Conservation (phyloP, 2,797 vertebrate genomes). For the Danio kyathit region DNA sequence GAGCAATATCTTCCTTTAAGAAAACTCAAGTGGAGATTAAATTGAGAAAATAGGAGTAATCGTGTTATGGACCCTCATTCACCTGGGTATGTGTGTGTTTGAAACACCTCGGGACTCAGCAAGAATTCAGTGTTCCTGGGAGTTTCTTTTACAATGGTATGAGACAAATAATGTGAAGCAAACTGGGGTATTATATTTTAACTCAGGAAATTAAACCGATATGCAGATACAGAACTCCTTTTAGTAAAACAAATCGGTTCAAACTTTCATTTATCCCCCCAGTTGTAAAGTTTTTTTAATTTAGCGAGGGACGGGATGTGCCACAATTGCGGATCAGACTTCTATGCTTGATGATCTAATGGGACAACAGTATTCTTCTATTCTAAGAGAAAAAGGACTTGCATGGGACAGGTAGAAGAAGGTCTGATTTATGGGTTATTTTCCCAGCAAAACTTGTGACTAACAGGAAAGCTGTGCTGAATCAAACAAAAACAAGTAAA, state of each 20-base stretch:
- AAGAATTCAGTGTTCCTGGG: neutral
- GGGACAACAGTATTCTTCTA: constrained; percentile 39
- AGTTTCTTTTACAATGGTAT: constrained; percentile 5
- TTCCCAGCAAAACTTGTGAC: neutral
- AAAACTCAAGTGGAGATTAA: neutral
- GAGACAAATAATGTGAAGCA: neutral
- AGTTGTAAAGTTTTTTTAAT: too few species aligned
- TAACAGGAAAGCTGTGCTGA: neutral
- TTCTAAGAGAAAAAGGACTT: constrained; percentile 26
- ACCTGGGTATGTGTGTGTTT: neutral
- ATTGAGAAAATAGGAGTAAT: neutral
- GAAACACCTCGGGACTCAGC: neutral
- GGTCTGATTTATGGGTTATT: neutral
- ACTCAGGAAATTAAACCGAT: too few species aligned
- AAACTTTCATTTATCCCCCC: too few species aligned
- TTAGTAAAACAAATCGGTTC: too few species aligned
- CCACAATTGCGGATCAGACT: neutral
- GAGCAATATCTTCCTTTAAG: too few species aligned
- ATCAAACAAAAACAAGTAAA: constrained; percentile 1
- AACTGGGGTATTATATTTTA: neutral
- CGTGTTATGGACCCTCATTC: neutral
- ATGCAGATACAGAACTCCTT: too few species aligned
- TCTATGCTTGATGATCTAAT: constrained; percentile 35
- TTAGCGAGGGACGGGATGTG: neutral
- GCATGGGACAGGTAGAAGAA: constrained; percentile 8